Evolutionary conservation across 2,888 invertebrate genomes (phyloP), one percentile per base, ranked within the genome.

Genomic region (Leucania comma): DNA sequence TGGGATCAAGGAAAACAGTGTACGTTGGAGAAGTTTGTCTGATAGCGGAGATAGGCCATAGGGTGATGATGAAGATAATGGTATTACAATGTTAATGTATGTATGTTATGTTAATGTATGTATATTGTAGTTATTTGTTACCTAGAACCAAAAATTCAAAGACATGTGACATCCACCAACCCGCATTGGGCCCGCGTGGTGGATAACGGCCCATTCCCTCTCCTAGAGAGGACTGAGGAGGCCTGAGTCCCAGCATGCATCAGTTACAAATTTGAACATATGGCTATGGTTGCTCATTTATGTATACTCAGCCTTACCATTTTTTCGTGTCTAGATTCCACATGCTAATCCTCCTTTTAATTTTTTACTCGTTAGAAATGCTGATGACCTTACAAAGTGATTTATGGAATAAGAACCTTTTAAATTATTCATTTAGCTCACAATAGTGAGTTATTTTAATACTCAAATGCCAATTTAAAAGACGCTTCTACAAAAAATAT

Each of bases 281-380:
- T 6, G 35, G n/a, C 12, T 20, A 14, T 17, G 38, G 12, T n/a
- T 6, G 46, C 38, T 46, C 20, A 20, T 8, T 46, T 22, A 50
- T 56, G 62, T 63, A 51, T 38, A 63, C 63, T n/a, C 20, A 24
- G 54, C 77, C 58, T 75, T 32, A 66, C 29, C 2, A 46, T 60
- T 12, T 64, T 68, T 65, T 74, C 46, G 53, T 63, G 70, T 68
- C 70, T 68, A 61, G 60, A 60, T 63, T 66, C 42, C 12, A 53
- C 51, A 64, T 61, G 10, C 38, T 26, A 64, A 22, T 35, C 10
- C 2, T 29, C 32, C 56, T 63, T 64, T 78, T 67, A 51, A 29
- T 64, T 68, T 69, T 64, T 51, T 58, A 35, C 46, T 54, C 29
- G 32, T 35, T 73, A 78, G 42, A 71, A 70, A 64, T 70, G 57